Conservation (phyloP, 2,888 invertebrate species). For the Zygothrica quintamaculata region DNA sequence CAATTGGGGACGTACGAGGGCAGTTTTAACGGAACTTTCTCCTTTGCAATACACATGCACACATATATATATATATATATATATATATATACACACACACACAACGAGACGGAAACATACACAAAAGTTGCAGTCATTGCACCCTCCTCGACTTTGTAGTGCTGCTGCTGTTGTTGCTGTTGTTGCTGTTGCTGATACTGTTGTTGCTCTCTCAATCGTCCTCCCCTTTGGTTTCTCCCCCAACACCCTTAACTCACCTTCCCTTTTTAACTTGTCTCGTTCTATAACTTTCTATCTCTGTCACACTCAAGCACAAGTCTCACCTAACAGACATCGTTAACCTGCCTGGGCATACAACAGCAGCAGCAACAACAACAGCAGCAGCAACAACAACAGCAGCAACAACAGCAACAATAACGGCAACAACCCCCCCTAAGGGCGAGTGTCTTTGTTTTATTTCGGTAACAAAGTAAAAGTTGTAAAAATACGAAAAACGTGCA, state of each 20-base stretch:
- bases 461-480: conserved; percentile 74
- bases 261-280: background rate
- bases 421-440: conserved; percentile 28
- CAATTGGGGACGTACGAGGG: background rate
- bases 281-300: conserved; percentile 8
- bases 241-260: background rate
- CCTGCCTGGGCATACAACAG: conserved; percentile 52
- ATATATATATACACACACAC: conserved; percentile 2
- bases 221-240: conserved; percentile 4
- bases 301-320: conserved; percentile 21
- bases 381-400: conserved; percentile 22
- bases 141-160: conserved; percentile 65
- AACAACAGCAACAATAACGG: conserved; percentile 23
- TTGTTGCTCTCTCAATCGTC: conserved; percentile 12
- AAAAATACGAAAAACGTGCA: conserved; percentile 49
- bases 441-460: conserved; percentile 68
- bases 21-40: conserved; percentile 29
- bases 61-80: conserved; percentile 1
- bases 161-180: conserved; percentile 1
- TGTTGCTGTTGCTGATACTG: background rate
- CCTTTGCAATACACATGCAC: conserved; percentile 11
- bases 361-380: conserved; percentile 17
- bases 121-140: conserved; percentile 74
- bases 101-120: conserved; percentile 8
- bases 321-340: conserved; percentile 65